Conservation (phyloP, 2,113 vertebrate species). For the Eulemur macaco region DNA sequence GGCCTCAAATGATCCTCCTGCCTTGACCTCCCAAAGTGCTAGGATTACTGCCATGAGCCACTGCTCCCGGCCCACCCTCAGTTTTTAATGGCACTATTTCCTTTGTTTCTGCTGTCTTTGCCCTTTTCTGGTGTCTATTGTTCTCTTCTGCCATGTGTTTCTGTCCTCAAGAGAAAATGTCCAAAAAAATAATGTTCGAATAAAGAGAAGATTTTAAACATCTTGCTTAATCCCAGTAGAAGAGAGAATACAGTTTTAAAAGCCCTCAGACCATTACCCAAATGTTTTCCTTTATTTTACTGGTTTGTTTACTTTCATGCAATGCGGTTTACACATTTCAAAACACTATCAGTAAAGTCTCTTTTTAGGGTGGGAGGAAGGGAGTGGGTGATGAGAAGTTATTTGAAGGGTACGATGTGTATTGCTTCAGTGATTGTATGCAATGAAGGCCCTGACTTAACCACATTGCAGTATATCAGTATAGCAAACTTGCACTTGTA, state of each 20-base stretch:
- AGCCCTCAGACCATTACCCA: not conserved
- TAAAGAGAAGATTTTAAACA: not conserved
- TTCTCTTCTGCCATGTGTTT: not conserved
- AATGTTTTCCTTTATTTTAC: conserved; percentile 9
- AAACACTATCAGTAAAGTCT: not conserved
- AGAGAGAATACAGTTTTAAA: not conserved
- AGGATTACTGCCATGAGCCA: not conserved
- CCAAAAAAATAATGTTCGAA: conserved; percentile 5
- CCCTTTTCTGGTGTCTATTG: not conserved
- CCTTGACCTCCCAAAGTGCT: not conserved
- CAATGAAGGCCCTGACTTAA: too few species aligned
- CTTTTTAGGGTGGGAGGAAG: not conserved
- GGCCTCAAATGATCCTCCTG: not conserved
- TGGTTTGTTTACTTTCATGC: not conserved
- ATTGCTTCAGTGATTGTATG: too few species aligned
- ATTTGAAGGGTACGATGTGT: too few species aligned
- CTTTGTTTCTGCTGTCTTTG: not conserved
- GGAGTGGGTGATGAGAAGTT: too few species aligned
- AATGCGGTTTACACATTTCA: not conserved
- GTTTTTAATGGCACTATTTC: not conserved
- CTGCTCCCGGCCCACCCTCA: not conserved
- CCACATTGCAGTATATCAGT: too few species aligned
- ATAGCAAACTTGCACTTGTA: too few species aligned
- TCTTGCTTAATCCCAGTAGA: conserved; percentile 12
- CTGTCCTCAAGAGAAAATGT: conserved; percentile 10